Evolutionary conservation across 2,113 vertebrate species (phyloP).

Genomic region (Apodemus sylvaticus): DNA sequence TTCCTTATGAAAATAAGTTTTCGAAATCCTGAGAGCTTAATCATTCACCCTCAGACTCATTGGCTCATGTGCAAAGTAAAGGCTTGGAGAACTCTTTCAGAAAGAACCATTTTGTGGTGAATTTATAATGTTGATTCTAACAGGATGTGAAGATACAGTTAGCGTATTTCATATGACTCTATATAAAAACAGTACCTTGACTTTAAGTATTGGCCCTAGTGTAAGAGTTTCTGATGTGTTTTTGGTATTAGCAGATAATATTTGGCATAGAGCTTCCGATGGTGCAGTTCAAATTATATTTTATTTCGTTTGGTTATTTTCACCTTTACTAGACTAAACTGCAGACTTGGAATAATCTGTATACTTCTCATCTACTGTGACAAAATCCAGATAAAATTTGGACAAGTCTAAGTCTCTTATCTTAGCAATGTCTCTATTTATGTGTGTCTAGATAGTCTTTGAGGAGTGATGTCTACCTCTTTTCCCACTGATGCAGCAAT

Average conservation of each 20-base stretch:
- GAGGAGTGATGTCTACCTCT: background rate
- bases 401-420: background rate
- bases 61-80: background rate
- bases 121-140: background rate
- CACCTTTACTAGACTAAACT: background rate
- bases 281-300: background rate
- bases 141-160: background rate
- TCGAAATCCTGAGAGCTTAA: background rate
- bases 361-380: background rate
- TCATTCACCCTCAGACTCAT: background rate
- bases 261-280: background rate
- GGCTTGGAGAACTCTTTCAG: background rate
- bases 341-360: background rate
- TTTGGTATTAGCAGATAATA: background rate
- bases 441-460: conserved; percentile 27
- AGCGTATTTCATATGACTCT: background rate
- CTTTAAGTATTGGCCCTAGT: background rate
- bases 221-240: background rate
- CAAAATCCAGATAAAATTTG: background rate
- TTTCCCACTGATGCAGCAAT: background rate
- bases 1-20: conserved; percentile 1
- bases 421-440: conserved; percentile 26
- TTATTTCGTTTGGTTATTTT: conserved; percentile 9
- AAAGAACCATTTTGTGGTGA: background rate
- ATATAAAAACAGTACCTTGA: background rate